phyloP scores from a whole-genome alignment of 2,797 vertebrate genomes.

The Paratrypauchen microcephalus region DNA sequence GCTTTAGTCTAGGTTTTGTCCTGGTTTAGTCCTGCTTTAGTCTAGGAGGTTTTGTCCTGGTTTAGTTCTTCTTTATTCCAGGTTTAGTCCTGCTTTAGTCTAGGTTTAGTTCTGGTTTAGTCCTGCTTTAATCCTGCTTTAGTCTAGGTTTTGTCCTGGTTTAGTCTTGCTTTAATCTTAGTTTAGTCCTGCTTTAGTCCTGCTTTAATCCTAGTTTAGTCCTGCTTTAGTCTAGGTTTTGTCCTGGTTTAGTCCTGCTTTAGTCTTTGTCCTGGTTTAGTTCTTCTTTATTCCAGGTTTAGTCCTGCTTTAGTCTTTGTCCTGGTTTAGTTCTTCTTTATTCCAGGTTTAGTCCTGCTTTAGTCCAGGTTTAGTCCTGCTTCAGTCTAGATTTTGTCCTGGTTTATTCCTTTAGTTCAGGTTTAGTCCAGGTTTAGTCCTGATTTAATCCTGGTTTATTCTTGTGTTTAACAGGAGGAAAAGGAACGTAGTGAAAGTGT shows the following conservation, averaged over 20 bases:
- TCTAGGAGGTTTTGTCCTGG: too few species aligned
- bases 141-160: not conserved
- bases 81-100: too few species aligned
- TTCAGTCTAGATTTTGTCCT: not conserved
- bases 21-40: too few species aligned
- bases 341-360: not conserved
- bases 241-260: not conserved
- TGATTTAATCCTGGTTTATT: not conserved
- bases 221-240: too few species aligned
- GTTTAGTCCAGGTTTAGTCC: not conserved
- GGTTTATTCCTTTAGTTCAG: not conserved
- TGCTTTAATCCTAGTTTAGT: not conserved
- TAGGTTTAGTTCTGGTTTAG: not conserved
- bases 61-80: not conserved
- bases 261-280: too few species aligned
- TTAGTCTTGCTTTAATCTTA: not conserved
- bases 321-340: not conserved
- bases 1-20: not conserved
- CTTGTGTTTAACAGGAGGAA: too few species aligned
- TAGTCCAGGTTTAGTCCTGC: too few species aligned
- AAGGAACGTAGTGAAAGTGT: too few species aligned
- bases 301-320: not conserved
- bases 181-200: not conserved
- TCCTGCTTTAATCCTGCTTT: not conserved
- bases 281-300: too few species aligned